Evolutionary conservation across 2,888 invertebrate species (phyloP).

Genomic region (Campaea margaritaria): DNA sequence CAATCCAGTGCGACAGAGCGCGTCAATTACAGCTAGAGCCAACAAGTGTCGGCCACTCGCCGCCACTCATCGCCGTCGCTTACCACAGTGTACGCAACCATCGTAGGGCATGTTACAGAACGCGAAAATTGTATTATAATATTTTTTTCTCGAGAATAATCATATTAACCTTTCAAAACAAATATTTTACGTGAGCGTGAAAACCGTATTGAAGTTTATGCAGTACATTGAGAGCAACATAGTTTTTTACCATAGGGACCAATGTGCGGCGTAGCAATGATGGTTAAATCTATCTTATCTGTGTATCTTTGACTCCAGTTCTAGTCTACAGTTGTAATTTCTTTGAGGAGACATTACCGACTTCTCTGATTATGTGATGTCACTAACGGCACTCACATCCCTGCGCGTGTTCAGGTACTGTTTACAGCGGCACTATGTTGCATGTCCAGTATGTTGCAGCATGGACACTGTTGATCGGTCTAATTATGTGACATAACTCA

Average conservation of each 20-base stretch:
- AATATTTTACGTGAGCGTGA: too few relatives aligned
- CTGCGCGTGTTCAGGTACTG: not conserved
- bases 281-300: too few relatives aligned
- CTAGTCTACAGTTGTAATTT: too few relatives aligned
- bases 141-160: too few relatives aligned
- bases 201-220: too few relatives aligned
- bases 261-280: too few relatives aligned
- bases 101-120: not conserved
- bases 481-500: slow-evolving; percentile 25
- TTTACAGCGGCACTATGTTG: slow-evolving; percentile 4
- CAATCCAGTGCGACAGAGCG: not conserved
- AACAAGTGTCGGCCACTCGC: slow-evolving; percentile 32
- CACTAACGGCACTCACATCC: not conserved
- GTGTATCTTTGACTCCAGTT: too few relatives aligned
- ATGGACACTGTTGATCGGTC: slow-evolving; percentile 7
- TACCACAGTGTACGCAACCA: slow-evolving; percentile 6
- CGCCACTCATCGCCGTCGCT: slow-evolving; percentile 5
- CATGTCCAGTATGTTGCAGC: slow-evolving; percentile 16
- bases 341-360: not conserved
- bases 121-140: too few relatives aligned
- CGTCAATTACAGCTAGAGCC: slow-evolving; percentile 13
- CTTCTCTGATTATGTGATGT: not conserved
- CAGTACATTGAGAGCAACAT: too few relatives aligned
- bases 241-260: too few relatives aligned
- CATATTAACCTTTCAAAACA: too few relatives aligned